Percentiles rank a stretch among this genome's conserved stretches.
Conservation (phyloP, 1,140 invertebrate genomes). For the Nymphalis io region DNA sequence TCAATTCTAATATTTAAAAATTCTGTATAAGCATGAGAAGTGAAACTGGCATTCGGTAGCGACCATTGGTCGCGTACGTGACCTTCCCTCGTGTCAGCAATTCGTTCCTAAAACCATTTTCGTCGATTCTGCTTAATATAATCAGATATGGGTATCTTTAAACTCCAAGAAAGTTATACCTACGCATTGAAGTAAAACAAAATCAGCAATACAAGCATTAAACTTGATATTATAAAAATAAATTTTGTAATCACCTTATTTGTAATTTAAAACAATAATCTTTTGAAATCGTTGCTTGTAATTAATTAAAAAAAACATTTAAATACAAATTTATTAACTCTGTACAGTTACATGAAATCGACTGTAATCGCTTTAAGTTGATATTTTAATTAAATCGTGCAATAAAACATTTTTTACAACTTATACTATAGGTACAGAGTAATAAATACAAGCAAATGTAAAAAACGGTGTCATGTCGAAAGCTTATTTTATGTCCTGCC, state of each 20-base stretch:
- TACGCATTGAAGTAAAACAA: conserved; percentile 16
- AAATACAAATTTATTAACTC: neutral
- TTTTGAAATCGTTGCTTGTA: neutral
- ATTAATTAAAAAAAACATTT: neutral
- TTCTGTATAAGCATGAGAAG: neutral
- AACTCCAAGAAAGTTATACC: conserved; percentile 9
- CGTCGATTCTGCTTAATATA: conserved; percentile 27
- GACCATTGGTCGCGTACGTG: conserved; percentile 62
- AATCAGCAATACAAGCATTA: neutral
- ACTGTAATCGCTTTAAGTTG: neutral
- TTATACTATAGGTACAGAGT: neutral
- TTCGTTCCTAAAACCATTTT: conserved; percentile 36
- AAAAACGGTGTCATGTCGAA: conserved; percentile 15
- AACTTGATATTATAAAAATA: neutral
- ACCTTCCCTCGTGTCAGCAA: conserved; percentile 46
- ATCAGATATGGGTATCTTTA: conserved; percentile 28
- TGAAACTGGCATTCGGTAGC: conserved; percentile 40
- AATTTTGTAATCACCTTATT: neutral
- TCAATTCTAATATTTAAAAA: neutral
- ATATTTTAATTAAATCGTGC: neutral
- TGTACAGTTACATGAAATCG: conserved; percentile 2
- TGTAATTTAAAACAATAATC: conserved; percentile 5
- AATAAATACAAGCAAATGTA: neutral
- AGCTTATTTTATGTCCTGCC: conserved; percentile 26
- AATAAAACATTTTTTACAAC: neutral